These are phyloP conservation scores for Drosophila tristis DNA, from an alignment of 1,140 invertebrate genomes.

Conservation along the genomic window DNA sequence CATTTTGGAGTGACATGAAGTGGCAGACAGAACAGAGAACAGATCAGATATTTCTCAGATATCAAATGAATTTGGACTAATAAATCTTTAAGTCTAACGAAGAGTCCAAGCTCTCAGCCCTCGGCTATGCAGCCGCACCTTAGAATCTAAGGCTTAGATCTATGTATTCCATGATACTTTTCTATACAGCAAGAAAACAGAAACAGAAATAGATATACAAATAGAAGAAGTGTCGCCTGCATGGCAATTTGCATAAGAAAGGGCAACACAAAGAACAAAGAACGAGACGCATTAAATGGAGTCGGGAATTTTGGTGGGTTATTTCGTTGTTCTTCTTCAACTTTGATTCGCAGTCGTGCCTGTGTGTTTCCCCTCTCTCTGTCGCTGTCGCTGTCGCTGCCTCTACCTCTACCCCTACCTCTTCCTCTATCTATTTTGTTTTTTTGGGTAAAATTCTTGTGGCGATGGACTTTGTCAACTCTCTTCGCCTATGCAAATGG, in stretches of 20 bases:
- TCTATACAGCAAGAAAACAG: slow-evolving; percentile 9
- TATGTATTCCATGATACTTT: no score
- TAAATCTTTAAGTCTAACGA: no score
- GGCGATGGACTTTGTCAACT: slow-evolving; percentile 35
- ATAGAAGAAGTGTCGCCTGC: slow-evolving; percentile 41
- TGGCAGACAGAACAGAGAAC: not conserved
- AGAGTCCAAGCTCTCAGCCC: no score
- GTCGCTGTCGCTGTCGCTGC: no score
- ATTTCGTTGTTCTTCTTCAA: slow-evolving; percentile 35
- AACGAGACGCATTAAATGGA: slow-evolving; percentile 24
- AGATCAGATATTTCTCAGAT: not conserved
- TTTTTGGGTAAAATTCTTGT: slow-evolving; percentile 25
- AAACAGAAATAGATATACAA: slow-evolving; percentile 7
- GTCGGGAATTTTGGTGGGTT: slow-evolving; percentile 13
- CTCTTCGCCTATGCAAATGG: slow-evolving; percentile 41
- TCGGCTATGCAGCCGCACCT: no score
- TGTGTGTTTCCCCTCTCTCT: not conserved
- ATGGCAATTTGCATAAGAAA: slow-evolving; percentile 56
- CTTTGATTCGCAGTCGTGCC: slow-evolving; percentile 10
- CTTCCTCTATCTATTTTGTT: slow-evolving; percentile 1
- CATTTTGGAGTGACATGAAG: not conserved
- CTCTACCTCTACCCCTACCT: no score
- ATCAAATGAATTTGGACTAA: no score
- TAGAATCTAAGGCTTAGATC: no score
- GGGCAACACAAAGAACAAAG: slow-evolving; percentile 25